phyloP scores from a whole-genome alignment of 2,888 invertebrate genomes.

The Drosophila borborema region DNA sequence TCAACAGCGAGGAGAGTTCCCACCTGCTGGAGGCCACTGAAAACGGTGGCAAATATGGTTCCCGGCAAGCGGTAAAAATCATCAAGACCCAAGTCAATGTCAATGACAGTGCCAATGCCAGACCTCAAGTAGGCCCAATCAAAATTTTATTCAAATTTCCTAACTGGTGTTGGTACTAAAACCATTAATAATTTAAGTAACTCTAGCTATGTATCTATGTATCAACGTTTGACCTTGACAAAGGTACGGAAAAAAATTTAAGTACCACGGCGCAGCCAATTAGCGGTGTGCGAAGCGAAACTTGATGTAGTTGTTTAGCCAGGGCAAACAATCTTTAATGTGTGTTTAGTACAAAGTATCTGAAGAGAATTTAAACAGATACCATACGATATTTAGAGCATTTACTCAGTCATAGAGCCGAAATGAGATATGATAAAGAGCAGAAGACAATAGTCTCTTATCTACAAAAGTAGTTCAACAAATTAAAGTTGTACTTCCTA shows the following conservation, averaged over 20 bases:
- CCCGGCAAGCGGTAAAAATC: slow-evolving; percentile 83
- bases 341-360: slow-evolving; percentile 24
- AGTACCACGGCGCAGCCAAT: slow-evolving; percentile 21
- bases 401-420: slow-evolving; percentile 3
- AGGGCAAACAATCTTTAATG: slow-evolving; percentile 41
- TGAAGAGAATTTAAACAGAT: not conserved
- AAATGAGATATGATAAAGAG: slow-evolving; percentile 4
- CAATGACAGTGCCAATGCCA: slow-evolving; percentile 50
- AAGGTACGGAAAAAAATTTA: slow-evolving; percentile 3
- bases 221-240: slow-evolving; percentile 48
- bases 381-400: slow-evolving; percentile 1
- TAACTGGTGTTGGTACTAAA: slow-evolving; percentile 52
- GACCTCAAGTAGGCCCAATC: slow-evolving; percentile 53
- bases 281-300: slow-evolving; percentile 27
- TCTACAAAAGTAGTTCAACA: slow-evolving; percentile 2
- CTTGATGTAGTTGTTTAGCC: slow-evolving; percentile 13
- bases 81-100: slow-evolving; percentile 62
- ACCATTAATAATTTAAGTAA: slow-evolving; percentile 10
- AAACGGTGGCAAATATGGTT: slow-evolving; percentile 83
- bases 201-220: not conserved
- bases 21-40: slow-evolving; percentile 82
- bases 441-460: not conserved
- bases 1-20: slow-evolving; percentile 81
- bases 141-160: slow-evolving; percentile 8
- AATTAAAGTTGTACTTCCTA: not conserved